phyloP scores from a whole-genome alignment of 2,888 invertebrate species.

The Acrobeloides nanus region DNA sequence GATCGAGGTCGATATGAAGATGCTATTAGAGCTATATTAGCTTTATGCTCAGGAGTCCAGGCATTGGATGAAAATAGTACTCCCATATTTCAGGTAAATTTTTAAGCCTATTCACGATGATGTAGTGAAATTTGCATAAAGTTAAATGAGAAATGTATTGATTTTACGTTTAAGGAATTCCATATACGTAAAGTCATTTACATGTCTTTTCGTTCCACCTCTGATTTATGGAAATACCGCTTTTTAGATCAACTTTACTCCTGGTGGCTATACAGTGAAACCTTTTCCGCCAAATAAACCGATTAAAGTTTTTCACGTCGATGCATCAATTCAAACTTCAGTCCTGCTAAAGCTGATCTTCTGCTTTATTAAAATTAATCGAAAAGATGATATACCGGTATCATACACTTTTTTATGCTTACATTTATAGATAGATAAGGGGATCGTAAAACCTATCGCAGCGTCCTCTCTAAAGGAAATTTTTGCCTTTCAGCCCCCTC shows the following conservation, averaged over 20 bases:
- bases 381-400: conserved; percentile 14
- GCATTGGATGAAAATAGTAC: conserved; percentile 17
- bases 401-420: too few relatives aligned
- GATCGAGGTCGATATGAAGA: conserved; percentile 28
- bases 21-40: conserved; percentile 40
- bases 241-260: conserved; percentile 29
- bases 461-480: too few relatives aligned
- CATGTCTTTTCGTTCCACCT: too few relatives aligned
- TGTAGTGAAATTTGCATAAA: background rate
- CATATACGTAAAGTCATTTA: background rate
- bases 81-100: conserved; percentile 12
- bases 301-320: conserved; percentile 8
- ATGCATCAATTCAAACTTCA: conserved; percentile 7
- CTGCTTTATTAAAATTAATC: conserved; percentile 22
- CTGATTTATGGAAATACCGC: too few relatives aligned
- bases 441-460: too few relatives aligned
- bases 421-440: too few relatives aligned
- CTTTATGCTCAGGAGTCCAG: conserved; percentile 25
- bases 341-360: conserved; percentile 27
- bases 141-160: background rate
- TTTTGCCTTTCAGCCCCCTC: too few relatives aligned
- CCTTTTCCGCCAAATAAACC: conserved; percentile 32
- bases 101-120: background rate
- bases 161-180: background rate
- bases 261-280: conserved; percentile 29